These are phyloP conservation scores for Leptobrachium leishanense DNA, from an alignment of 2,113 vertebrate genomes.

Conservation along the genomic window DNA sequence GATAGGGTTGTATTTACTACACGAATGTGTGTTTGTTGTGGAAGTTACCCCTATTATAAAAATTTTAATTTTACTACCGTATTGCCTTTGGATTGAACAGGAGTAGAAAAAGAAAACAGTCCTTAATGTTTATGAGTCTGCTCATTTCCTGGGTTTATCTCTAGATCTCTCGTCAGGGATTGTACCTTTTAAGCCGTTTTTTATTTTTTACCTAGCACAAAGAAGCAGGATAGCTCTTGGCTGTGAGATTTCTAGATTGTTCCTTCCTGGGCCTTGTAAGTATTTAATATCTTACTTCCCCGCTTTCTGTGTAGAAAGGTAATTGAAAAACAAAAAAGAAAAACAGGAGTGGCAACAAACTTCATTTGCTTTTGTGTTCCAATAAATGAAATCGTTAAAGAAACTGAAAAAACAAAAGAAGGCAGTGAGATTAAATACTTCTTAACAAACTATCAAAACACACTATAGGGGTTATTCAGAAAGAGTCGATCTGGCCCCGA, in stretches of 20 bases:
- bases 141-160: constrained; percentile 46
- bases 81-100: constrained; percentile 20
- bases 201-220: constrained; percentile 26
- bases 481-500: too few relatives aligned
- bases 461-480: too few relatives aligned
- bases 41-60: background rate
- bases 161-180: constrained; percentile 40
- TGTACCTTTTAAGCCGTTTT: constrained; percentile 45
- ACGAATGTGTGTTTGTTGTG: background rate
- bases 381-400: constrained; percentile 10
- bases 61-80: constrained; percentile 20
- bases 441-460: too few relatives aligned
- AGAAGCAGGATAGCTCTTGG: constrained; percentile 30
- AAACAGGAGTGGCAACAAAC: constrained; percentile 13
- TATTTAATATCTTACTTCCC: constrained; percentile 45
- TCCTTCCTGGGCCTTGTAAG: constrained; percentile 46
- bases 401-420: background rate
- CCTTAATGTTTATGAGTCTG: constrained; percentile 45
- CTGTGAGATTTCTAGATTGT: constrained; percentile 47
- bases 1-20: constrained; percentile 1
- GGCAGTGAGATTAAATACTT: background rate
- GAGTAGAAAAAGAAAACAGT: constrained; percentile 36
- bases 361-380: background rate
- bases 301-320: constrained; percentile 30
- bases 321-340: constrained; percentile 28